Evolutionary conservation across 2,888 invertebrate species (phyloP).

Genomic region (Scaptomyza parva): DNA sequence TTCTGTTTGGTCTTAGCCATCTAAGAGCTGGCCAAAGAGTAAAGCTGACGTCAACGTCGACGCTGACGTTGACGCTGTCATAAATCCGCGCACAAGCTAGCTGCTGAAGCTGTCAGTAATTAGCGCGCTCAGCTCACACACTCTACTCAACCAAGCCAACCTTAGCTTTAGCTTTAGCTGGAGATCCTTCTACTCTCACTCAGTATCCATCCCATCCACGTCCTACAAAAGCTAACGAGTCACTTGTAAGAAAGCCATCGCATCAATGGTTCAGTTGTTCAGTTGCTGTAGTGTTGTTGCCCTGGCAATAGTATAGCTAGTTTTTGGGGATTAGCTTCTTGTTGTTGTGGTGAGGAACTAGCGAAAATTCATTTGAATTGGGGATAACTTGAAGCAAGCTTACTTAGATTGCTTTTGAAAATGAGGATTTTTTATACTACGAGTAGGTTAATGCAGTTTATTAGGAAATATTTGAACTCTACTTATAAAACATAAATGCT

Average conservation of each 20-base stretch:
- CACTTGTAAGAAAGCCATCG: slow-evolving; percentile 67
- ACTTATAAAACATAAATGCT: too few species aligned
- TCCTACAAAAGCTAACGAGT: slow-evolving; percentile 74
- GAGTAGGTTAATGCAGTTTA: neutral
- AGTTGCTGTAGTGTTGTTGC: slow-evolving; percentile 1
- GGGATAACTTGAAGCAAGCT: neutral
- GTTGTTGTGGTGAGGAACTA: neutral
- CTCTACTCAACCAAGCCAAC: neutral
- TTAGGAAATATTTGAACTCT: neutral
- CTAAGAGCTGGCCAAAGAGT: slow-evolving; percentile 45
- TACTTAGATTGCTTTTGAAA: neutral
- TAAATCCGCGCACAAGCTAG: slow-evolving; percentile 65
- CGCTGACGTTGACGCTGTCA: slow-evolving; percentile 70
- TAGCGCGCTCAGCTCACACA: slow-evolving; percentile 56
- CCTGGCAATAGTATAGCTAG: slow-evolving; percentile 8
- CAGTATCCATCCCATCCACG: slow-evolving; percentile 2
- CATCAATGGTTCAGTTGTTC: slow-evolving; percentile 32
- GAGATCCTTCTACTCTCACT: neutral
- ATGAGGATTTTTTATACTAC: neutral
- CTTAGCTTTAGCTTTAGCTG: neutral
- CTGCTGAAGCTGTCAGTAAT: slow-evolving; percentile 72
- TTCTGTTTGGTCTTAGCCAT: slow-evolving; percentile 13
- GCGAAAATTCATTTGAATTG: neutral
- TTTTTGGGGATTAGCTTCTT: slow-evolving; percentile 6
- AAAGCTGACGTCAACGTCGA: slow-evolving; percentile 16